Base-by-base conservation (phyloP, 2,888 invertebrate species). In the Synergus itoensis region DNA sequence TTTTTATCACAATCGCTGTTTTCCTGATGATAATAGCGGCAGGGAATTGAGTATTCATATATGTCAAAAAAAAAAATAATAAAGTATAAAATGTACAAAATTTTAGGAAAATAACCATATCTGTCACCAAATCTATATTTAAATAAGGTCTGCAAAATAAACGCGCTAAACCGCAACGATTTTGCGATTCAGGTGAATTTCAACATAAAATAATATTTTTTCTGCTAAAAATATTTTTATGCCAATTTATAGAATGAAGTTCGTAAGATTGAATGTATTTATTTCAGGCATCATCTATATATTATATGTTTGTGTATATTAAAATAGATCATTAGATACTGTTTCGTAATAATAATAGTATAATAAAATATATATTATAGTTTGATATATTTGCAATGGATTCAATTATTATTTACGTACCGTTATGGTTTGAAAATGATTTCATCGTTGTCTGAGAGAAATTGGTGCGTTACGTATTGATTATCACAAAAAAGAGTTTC, bases 321-420 rank as follows among this genome's bases (percentile, higher is more conserved):
- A 41, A 21, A 21, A 21, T 21, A 41, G 5, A 41, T 41, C 41
- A 8, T 41, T 41, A 41, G 5, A 4, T 41, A 5, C 2, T 41
- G 8, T 41, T 7, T 41, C 2, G 41, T 41, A 7, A 7, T 41
- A n/a, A n/a, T n/a, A n/a, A n/a, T n/a, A n/a, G n/a, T n/a, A n/a
- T n/a, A n/a, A 45, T 21, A 45, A 45, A 45, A 45, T 45, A 11
- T 4, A 4, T 45, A 12, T 45, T 45, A 45, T 12, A 45, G 45
- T 43, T 43, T 11, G 0, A 11, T 43, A 43, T 43, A 11, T 11
- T 1, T 63, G 7, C 63, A 63, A 63, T 16, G 36, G 36, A 43
- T 48, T 14, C 45, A 21, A 48, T 28, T 45, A 21, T 69, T n/a
- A 28, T 41, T 67, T 69, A 69, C 69, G 12, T 69, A 69, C 69